Evolutionary conservation across 2,113 vertebrate species (phyloP).

Genomic region (Dinomys branickii): DNA sequence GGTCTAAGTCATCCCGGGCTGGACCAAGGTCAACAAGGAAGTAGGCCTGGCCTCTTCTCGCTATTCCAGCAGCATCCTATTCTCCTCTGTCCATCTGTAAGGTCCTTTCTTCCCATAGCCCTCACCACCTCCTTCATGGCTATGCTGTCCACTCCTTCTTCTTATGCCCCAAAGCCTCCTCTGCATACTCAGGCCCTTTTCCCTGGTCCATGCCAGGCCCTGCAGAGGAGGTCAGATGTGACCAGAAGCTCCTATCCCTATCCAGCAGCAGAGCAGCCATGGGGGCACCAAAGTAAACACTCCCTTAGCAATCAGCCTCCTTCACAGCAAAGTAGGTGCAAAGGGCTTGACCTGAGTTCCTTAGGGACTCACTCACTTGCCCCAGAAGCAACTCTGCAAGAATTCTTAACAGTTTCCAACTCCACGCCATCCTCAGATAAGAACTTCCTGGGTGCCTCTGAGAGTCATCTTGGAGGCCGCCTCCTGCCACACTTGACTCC

Average conservation of each 20-base stretch:
- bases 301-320: not conserved
- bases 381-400: not conserved
- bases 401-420: not conserved
- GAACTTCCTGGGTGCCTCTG: too few relatives aligned
- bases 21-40: not conserved
- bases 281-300: not conserved
- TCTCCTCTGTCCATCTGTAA: not conserved
- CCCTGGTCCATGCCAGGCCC: not conserved
- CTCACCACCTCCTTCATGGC: not conserved
- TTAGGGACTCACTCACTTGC: too few relatives aligned
- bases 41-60: not conserved
- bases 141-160: not conserved
- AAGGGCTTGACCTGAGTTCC: too few relatives aligned
- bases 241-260: not conserved
- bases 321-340: too few relatives aligned
- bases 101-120: not conserved
- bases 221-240: not conserved
- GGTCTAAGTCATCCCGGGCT: not conserved
- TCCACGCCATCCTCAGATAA: not conserved
- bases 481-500: too few relatives aligned
- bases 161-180: not conserved
- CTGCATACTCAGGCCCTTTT: not conserved
- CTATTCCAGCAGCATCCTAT: not conserved
- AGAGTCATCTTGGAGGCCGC: not conserved
- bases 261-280: not conserved